phyloP scores from a whole-genome alignment of 2,797 vertebrate species.

The Megaceryle alcyon region DNA sequence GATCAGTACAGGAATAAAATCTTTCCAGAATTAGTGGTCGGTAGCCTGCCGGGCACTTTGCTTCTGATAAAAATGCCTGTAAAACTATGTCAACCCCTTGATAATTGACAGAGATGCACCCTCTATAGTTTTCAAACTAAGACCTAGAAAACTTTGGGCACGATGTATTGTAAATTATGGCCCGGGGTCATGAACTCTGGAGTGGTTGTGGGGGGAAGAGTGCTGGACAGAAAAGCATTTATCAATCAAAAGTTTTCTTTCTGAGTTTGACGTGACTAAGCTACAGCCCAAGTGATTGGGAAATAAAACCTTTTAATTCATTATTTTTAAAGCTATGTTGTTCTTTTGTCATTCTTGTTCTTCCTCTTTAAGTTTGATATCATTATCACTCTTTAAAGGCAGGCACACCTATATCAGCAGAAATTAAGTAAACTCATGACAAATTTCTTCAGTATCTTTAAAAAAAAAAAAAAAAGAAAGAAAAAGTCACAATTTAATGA shows the following conservation, averaged over 20 bases:
- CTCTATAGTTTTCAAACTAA: constrained; percentile 83
- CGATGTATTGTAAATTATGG: constrained; percentile 84
- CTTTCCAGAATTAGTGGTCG: constrained; percentile 77
- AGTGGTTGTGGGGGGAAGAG: constrained; percentile 37
- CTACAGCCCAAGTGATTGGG: constrained; percentile 83
- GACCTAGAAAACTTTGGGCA: constrained; percentile 82
- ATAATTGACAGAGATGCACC: constrained; percentile 87
- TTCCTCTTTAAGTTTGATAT: constrained; percentile 53
- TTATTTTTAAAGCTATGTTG: constrained; percentile 79
- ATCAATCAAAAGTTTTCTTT: constrained; percentile 89
- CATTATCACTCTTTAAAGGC: not conserved
- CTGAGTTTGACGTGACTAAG: constrained; percentile 83
- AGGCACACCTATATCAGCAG: not conserved
- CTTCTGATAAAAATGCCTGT: constrained; percentile 83
- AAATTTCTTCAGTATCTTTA: not conserved
- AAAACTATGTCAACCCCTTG: constrained; percentile 82
- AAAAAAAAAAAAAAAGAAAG: not conserved
- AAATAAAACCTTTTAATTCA: constrained; percentile 81
- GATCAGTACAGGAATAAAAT: constrained; percentile 82
- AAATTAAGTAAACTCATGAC: not conserved
- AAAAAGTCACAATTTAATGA: not conserved
- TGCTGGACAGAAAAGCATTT: constrained; percentile 82
- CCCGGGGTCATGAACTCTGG: constrained; percentile 88
- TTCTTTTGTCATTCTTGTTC: constrained; percentile 43
- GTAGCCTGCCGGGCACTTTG: constrained; percentile 77